Evolutionary conservation across 2,113 vertebrate genomes (phyloP).

Genomic region (Clinocottus analis): DNA sequence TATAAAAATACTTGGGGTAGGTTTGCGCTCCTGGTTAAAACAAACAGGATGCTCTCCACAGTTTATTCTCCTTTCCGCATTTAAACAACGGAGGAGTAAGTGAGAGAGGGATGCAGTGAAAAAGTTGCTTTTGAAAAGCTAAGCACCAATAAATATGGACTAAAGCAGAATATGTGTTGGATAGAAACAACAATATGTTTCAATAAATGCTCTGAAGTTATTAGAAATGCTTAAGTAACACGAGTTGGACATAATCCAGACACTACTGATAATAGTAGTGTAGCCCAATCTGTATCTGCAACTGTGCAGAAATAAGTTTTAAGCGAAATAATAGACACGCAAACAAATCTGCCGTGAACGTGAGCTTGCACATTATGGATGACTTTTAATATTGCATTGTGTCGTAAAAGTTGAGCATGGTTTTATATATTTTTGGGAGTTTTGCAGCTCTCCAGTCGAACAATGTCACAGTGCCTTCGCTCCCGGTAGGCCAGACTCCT

Average conservation of each 20-base stretch:
- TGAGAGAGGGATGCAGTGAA: not conserved
- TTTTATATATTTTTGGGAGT: not conserved
- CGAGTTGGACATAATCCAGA: not conserved
- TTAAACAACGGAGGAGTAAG: not conserved
- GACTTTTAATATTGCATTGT: not conserved
- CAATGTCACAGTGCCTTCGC: not conserved
- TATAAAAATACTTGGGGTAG: not conserved
- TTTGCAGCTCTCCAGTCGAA: not conserved
- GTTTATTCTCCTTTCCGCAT: not conserved
- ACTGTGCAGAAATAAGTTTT: not conserved
- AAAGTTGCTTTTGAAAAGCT: not conserved
- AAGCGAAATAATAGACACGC: not conserved
- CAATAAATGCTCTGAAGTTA: not conserved
- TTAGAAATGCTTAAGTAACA: not conserved
- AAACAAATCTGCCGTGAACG: not conserved
- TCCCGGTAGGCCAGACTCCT: not conserved
- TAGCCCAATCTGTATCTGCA: not conserved
- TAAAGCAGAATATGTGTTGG: not conserved
- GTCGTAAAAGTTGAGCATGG: not conserved
- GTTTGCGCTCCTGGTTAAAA: slow-evolving; percentile 12
- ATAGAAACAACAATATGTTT: not conserved
- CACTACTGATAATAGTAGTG: not conserved
- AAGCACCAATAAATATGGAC: not conserved
- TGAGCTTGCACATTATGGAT: not conserved
- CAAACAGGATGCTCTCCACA: not conserved